Evolutionary conservation across 2,888 invertebrate species (phyloP).

Genomic region (Drosophila imparisetae): DNA sequence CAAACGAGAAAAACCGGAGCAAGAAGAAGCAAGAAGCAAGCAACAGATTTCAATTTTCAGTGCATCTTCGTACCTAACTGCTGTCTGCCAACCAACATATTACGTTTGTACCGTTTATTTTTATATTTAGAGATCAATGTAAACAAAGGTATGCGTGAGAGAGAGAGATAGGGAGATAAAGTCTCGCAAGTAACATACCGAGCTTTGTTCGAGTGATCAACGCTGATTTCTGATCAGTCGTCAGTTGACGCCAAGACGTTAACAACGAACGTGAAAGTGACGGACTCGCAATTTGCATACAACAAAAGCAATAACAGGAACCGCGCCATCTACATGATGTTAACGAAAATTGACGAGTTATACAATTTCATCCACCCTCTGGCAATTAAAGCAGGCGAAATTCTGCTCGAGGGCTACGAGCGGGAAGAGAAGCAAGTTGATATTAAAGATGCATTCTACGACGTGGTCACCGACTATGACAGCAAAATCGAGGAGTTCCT

Average conservation of each 20-base stretch:
- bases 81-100: conserved; percentile 21
- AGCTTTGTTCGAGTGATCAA: conserved; percentile 25
- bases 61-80: conserved; percentile 36
- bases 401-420: conserved; percentile 82
- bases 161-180: not conserved
- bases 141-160: conserved; percentile 32
- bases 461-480: conserved; percentile 93
- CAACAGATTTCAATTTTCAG: conserved; percentile 57
- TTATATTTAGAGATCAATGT: conserved; percentile 47
- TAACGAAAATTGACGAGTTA: conserved; percentile 75
- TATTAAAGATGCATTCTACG: conserved; percentile 87
- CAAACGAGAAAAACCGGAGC: conserved; percentile 39
- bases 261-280: conserved; percentile 9
- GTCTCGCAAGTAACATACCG: not conserved
- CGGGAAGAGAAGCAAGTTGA: conserved; percentile 80
- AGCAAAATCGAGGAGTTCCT: conserved; percentile 90
- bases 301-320: not conserved
- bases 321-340: conserved; percentile 50
- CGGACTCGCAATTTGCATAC: conserved; percentile 17
- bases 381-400: conserved; percentile 81
- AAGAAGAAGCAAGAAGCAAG: conserved; percentile 11
- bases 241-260: conserved; percentile 5
- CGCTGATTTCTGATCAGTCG: conserved; percentile 30
- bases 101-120: conserved; percentile 29
- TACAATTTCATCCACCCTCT: conserved; percentile 82